Evolutionary conservation across 2,113 vertebrate species (phyloP), one percentile per base, ranked within the genome.

Genomic region (Corythornis madagascariensis): DNA sequence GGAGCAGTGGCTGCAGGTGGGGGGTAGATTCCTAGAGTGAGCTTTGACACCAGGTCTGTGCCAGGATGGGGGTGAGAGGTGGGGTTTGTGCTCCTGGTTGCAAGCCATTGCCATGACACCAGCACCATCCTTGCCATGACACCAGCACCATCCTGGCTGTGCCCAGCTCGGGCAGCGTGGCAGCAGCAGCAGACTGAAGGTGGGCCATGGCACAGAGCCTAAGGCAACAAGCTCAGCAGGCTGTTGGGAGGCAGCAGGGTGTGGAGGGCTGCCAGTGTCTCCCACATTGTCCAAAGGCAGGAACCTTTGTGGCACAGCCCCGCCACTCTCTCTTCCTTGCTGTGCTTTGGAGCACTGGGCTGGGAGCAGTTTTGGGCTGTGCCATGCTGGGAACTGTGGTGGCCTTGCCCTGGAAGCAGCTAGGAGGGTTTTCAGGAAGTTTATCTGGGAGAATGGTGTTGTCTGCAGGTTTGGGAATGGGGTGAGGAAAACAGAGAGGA

Each of bases 341-440:
- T 48, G 1, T 20, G 3, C 48, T 4, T 35, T 3, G 11, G 76
- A 31, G 60, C 0, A 0, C 56, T 43, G 40, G 2, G 66, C 40
- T 69, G 75, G 75, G 85, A 60, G 52, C 88, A 9, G 2, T 25
- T 48, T 48, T 53, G 65, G 28, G 42, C 59, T 2, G 0, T 66
- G 70, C 43, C 53, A 63, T 16, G 1, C 35, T 19, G 28, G 38
- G 5, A 64, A n/a, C 60, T 63, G 65, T 52, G 18, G 10, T 9
- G 45, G 9, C 60, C 50, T 74, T 80, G 26, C 60, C 61, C 38
- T 64, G 69, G 56, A 40, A 75, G 52, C 53, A 72, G n/a, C 67
- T 4, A 4, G 63, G 73, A 72, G 40, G 6, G 29, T 48, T 53
- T 70, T 56, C 35, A 48, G n/a, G 40, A 48, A 28, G 45, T 71